Evolutionary conservation across 2,113 vertebrate species (phyloP).

Genomic region (Brienomyrus longianalis): DNA sequence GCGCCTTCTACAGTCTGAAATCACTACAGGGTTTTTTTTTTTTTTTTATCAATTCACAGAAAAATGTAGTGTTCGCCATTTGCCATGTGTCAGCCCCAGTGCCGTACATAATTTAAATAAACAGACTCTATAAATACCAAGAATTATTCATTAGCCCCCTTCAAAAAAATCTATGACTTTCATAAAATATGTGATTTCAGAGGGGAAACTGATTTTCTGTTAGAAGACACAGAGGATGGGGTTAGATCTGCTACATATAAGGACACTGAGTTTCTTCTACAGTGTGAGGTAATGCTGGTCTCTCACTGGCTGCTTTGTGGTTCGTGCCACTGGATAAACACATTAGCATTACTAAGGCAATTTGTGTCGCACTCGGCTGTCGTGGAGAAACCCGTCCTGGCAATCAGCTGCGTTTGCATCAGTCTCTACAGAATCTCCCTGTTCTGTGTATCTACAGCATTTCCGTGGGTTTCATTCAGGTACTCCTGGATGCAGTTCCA

Average conservation of each 20-base stretch:
- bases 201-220: background rate
- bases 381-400: background rate
- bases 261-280: background rate
- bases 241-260: background rate
- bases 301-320: constrained; percentile 21
- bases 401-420: background rate
- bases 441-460: background rate
- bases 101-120: background rate
- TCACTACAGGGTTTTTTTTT: constrained; percentile 7
- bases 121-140: constrained; percentile 12
- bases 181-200: constrained; percentile 10
- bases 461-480: background rate
- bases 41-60: constrained; percentile 18
- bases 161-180: constrained; percentile 25
- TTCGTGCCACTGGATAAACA: constrained; percentile 26
- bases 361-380: constrained; percentile 20
- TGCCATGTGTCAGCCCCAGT: constrained; percentile 32
- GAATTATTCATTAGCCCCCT: constrained; percentile 28
- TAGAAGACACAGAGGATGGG: background rate
- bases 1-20: constrained; percentile 16
- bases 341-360: constrained; percentile 33
- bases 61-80: constrained; percentile 17
- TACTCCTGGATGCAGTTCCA: background rate
- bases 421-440: background rate
- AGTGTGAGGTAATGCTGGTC: background rate